phyloP scores from a whole-genome alignment of 2,113 vertebrate species.

The Oncorhynchus gorbuscha region DNA sequence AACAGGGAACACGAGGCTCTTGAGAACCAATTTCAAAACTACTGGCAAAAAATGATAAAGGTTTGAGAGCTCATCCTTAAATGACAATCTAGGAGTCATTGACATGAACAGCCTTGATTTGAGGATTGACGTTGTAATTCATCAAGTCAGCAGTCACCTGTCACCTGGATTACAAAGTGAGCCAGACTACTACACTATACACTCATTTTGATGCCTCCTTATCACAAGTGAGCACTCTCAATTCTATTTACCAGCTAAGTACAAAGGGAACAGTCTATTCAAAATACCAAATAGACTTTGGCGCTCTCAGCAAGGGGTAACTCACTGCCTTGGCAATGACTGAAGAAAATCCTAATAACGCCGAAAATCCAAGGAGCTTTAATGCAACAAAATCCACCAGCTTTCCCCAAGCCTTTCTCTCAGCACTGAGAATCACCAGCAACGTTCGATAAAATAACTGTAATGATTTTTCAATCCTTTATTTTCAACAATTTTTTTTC shows the following conservation, averaged over 20 bases:
- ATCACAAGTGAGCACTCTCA: slow-evolving; percentile 13
- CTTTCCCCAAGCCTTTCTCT: not conserved
- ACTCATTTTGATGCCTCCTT: slow-evolving; percentile 9
- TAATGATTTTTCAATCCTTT: slow-evolving; percentile 51
- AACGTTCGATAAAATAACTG: slow-evolving; percentile 44
- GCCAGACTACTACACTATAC: slow-evolving; percentile 5
- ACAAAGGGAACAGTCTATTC: slow-evolving; percentile 23
- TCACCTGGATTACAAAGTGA: slow-evolving; percentile 14
- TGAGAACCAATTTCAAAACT: too few relatives aligned
- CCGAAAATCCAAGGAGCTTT: slow-evolving; percentile 17
- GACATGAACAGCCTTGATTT: not conserved
- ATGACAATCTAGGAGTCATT: not conserved
- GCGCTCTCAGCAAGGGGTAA: not conserved
- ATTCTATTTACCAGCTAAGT: slow-evolving; percentile 12
- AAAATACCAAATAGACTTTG: too few relatives aligned
- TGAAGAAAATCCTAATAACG: slow-evolving; percentile 6
- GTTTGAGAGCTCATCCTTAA: too few relatives aligned
- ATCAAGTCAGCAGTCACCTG: not conserved
- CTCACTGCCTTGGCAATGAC: not conserved
- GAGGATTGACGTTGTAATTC: not conserved
- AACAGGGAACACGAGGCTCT: too few relatives aligned
- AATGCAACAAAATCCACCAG: not conserved
- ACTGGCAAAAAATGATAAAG: too few relatives aligned
- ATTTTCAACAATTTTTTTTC: slow-evolving; percentile 66
- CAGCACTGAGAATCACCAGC: not conserved